These are phyloP conservation scores for Stomatorhinus walkeri DNA, from an alignment of 2,797 vertebrate genomes.

Conservation along the genomic window DNA sequence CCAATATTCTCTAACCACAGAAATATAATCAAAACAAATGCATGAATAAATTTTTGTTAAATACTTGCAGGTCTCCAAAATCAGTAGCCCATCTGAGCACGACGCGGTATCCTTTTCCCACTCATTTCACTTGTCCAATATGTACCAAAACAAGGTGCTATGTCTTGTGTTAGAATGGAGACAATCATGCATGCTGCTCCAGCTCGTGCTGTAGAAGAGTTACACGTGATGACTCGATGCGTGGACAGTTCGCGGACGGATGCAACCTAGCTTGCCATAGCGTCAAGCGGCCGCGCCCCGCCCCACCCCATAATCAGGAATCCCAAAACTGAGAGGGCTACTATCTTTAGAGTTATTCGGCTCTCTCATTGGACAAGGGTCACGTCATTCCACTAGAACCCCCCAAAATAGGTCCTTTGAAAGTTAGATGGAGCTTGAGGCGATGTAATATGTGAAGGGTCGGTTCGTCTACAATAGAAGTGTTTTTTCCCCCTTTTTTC, in stretches of 20 bases:
- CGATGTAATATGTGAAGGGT: constrained; percentile 37
- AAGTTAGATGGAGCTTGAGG: constrained; percentile 47
- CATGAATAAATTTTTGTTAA: not conserved
- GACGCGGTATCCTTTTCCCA: constrained; percentile 19
- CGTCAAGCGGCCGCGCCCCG: constrained; percentile 35
- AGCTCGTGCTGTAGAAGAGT: constrained; percentile 53
- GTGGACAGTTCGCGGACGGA: constrained; percentile 37
- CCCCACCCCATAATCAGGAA: not conserved
- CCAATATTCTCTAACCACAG: constrained; percentile 20
- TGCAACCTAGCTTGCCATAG: constrained; percentile 42
- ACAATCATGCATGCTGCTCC: constrained; percentile 45
- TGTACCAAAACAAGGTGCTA: constrained; percentile 59
- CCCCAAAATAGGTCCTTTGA: constrained; percentile 12
- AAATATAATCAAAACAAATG: constrained; percentile 21
- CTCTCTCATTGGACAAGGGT: constrained; percentile 17
- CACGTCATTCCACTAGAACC: constrained; percentile 7
- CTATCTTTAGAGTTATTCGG: not conserved
- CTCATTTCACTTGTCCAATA: constrained; percentile 1
- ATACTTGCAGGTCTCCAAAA: not conserved
- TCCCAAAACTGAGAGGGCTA: not conserved
- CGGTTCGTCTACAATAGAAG: constrained; percentile 37
- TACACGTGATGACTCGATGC: constrained; percentile 62
- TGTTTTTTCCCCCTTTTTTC: not conserved
- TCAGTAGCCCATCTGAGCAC: not conserved
- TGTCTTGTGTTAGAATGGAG: constrained; percentile 49